These are phyloP conservation scores for Corvus cornix DNA, from an alignment of 2,113 vertebrate species.

Conservation along the genomic window DNA sequence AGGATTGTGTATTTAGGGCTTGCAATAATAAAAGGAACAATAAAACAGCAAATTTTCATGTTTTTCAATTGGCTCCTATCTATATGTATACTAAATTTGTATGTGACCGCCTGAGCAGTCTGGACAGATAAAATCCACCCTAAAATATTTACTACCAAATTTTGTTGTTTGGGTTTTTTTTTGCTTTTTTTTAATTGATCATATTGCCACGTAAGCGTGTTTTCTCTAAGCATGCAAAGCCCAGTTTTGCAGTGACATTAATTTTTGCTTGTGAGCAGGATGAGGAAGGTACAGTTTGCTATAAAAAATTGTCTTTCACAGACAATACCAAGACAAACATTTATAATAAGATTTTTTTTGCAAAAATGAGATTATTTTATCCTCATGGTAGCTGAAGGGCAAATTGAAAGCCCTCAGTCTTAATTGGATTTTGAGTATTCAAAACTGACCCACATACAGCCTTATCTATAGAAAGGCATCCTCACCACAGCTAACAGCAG, in stretches of 20 bases:
- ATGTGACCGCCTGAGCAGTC: not conserved
- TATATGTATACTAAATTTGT: accelerated
- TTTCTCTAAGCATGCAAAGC: not conserved
- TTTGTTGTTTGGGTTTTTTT: not conserved
- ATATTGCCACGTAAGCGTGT: not conserved
- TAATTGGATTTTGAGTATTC: not conserved
- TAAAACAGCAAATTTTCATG: not conserved
- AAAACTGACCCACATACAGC: not conserved
- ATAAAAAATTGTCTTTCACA: not conserved
- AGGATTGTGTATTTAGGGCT: not conserved
- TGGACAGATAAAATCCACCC: not conserved
- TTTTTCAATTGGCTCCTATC: not conserved
- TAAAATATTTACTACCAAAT: not conserved
- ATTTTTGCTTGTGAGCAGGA: not conserved
- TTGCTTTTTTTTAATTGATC: not conserved
- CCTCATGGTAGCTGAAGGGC: not conserved
- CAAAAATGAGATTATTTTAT: not conserved
- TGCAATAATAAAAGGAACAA: not conserved
- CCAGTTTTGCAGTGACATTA: not conserved
- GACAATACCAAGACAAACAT: not conserved
- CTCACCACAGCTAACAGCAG: not conserved
- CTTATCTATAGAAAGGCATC: not conserved
- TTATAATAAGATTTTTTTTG: not conserved
- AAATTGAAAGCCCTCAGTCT: not conserved
- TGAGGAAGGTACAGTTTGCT: not conserved